Conservation (phyloP, 2,113 vertebrate species). For the Heptranchias perlo region DNA sequence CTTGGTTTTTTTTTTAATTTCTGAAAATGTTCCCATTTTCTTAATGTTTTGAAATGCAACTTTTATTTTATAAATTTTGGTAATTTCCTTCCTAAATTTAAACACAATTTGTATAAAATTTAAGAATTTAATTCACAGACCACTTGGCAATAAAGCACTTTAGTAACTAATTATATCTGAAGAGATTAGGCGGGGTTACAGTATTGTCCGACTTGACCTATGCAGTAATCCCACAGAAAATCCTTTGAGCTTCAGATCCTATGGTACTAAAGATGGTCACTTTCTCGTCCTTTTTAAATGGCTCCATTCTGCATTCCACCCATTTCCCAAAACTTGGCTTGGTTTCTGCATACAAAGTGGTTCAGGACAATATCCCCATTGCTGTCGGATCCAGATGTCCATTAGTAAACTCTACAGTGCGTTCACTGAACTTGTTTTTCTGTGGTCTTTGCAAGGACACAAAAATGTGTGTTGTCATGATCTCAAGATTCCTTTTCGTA, state of each 20-base stretch:
- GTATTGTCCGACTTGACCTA: background rate
- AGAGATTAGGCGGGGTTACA: background rate
- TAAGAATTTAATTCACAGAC: background rate
- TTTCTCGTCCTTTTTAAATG: background rate
- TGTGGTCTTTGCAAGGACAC: background rate
- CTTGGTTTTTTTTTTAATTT: background rate
- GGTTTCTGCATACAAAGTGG: background rate
- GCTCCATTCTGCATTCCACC: background rate
- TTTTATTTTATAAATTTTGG: background rate
- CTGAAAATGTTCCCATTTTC: background rate
- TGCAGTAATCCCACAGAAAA: background rate
- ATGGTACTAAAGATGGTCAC: background rate
- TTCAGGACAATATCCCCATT: background rate
- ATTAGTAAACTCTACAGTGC: background rate
- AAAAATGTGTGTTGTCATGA: background rate
- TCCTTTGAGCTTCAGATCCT: background rate
- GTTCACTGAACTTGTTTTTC: background rate
- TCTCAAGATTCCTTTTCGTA: conserved; percentile 17
- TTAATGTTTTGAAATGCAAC: background rate
- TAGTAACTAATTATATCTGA: too few species aligned
- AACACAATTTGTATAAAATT: background rate
- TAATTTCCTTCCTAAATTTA: background rate
- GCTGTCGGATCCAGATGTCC: background rate
- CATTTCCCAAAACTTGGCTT: background rate
- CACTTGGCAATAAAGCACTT: background rate